These are phyloP conservation scores for Petrolisthes cinctipes DNA, from an alignment of 2,888 invertebrate species.

Conservation along the genomic window DNA sequence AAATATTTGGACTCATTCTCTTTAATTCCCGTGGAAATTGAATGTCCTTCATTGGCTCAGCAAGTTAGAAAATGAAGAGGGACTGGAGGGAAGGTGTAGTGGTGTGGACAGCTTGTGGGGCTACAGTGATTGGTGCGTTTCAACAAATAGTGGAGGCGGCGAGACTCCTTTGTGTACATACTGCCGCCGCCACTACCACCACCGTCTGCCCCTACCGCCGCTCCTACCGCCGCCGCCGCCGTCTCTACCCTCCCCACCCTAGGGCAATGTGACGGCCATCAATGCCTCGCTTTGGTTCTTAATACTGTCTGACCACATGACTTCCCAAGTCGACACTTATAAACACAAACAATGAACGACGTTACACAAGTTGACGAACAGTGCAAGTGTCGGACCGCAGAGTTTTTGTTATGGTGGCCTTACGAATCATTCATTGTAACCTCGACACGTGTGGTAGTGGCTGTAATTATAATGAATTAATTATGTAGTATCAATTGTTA, in stretches of 20 bases:
- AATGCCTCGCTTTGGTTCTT: not conserved
- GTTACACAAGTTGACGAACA: not conserved
- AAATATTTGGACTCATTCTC: slow-evolving; percentile 61
- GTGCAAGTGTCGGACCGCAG: not conserved
- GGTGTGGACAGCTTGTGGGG: slow-evolving; percentile 33
- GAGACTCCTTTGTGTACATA: slow-evolving; percentile 42
- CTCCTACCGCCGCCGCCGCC: slow-evolving; percentile 30
- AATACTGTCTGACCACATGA: slow-evolving; percentile 7
- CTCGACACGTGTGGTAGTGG: too few relatives aligned
- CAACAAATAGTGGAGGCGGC: slow-evolving; percentile 38
- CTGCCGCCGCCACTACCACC: slow-evolving; percentile 19
- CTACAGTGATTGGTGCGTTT: slow-evolving; percentile 44
- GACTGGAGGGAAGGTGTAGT: slow-evolving; percentile 33
- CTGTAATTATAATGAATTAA: too few relatives aligned
- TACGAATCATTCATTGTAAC: not conserved
- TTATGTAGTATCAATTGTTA: too few relatives aligned
- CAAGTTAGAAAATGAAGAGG: slow-evolving; percentile 58
- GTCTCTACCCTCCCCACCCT: slow-evolving; percentile 14
- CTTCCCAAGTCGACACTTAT: not conserved
- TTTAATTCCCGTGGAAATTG: slow-evolving; percentile 61
- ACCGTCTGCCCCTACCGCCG: not conserved
- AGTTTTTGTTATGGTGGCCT: not conserved
- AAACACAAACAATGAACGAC: not conserved
- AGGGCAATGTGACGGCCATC: slow-evolving; percentile 9
- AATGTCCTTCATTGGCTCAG: slow-evolving; percentile 59